Conservation (phyloP, 2,888 invertebrate genomes). For the Nemurella pictetii region DNA sequence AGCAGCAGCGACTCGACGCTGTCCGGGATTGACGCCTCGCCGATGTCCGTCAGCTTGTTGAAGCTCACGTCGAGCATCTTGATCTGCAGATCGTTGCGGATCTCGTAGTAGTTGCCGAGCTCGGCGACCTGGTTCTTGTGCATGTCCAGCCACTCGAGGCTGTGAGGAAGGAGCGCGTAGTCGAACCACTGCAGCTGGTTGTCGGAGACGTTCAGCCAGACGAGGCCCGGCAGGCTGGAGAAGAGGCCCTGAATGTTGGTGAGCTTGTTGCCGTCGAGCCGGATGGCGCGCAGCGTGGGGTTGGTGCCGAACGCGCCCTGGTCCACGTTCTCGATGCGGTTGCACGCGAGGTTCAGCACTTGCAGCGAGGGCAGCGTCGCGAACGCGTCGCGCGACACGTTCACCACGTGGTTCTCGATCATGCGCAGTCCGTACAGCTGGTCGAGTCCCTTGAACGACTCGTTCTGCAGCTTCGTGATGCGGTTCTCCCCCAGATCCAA, state of each 20-base stretch:
- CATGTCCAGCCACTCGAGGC: conserved; percentile 79
- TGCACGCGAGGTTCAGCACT: conserved; percentile 79
- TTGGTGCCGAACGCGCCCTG: conserved; percentile 76
- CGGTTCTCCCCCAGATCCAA: conserved; percentile 82
- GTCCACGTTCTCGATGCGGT: conserved; percentile 75
- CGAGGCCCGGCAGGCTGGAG: conserved; percentile 70
- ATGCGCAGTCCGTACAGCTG: conserved; percentile 75
- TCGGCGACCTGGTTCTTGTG: conserved; percentile 77
- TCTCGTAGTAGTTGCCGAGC: conserved; percentile 72
- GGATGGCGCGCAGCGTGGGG: conserved; percentile 71
- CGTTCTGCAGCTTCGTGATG: conserved; percentile 70
- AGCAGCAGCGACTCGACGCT: conserved; percentile 71
- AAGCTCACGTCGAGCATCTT: conserved; percentile 78
- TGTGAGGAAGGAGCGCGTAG: conserved; percentile 74
- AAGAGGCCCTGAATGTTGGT: conserved; percentile 78
- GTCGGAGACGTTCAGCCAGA: conserved; percentile 80
- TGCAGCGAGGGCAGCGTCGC: conserved; percentile 70
- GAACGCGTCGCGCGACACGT: conserved; percentile 75
- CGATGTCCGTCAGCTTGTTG: conserved; percentile 69
- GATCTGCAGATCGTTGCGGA: conserved; percentile 65
- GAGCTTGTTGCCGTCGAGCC: conserved; percentile 76
- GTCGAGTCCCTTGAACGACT: conserved; percentile 73
- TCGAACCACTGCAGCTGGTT: conserved; percentile 80
- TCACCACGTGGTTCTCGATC: conserved; percentile 78
- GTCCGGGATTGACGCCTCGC: conserved; percentile 71